Evolutionary conservation across 2,888 invertebrate genomes (phyloP), one percentile per base, ranked within the genome.

Genomic region (Rhodophaea formosa): DNA sequence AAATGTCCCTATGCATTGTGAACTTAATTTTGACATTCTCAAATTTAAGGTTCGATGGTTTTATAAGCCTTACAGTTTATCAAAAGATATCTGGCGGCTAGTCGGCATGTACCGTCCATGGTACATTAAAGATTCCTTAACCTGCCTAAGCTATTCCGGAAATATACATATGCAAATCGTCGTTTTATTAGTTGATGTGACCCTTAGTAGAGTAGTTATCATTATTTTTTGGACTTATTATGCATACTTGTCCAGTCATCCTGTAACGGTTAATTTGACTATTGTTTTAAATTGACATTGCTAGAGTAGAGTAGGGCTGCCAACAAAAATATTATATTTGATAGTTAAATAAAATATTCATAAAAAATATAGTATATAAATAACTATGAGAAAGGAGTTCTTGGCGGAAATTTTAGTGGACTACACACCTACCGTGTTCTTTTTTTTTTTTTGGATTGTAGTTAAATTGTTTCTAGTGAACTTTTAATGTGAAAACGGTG

Each of bases 81-180:
- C 5, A 39, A 39, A 39, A 10, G 10, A 10, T 39, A 8, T 12
- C 39, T 39, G 12, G 5, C 12, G 3, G 35, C n/a, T 3, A 1
- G 51, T 59, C 52, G 51, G 39, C 14, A 23, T 35, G 17, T 39
- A 8, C 15, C 15, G 44, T 56, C 46, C 52, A 59, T 51, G 59
- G 42, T 46, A 57, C 57, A 59, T 59, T 59, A 49, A 59, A 55
- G 54, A 55, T 55, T 29, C 45, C 54, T 45, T 32, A 46, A 32
- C 17, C 44, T 44, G 7, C 30, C 15, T 53, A 39, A 53, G 16
- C 5, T 46, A 45, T 55, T 55, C 54, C 45, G 45, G 54, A 55
- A 45, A 55, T 55, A 44, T 55, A 15, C 32, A 32, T 55, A 55
- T 55, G 54, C 45, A 55, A 55, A 55, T 55, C 14, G 14, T 32